Conservation (phyloP, 2,797 vertebrate genomes). For the Falco cherrug region DNA sequence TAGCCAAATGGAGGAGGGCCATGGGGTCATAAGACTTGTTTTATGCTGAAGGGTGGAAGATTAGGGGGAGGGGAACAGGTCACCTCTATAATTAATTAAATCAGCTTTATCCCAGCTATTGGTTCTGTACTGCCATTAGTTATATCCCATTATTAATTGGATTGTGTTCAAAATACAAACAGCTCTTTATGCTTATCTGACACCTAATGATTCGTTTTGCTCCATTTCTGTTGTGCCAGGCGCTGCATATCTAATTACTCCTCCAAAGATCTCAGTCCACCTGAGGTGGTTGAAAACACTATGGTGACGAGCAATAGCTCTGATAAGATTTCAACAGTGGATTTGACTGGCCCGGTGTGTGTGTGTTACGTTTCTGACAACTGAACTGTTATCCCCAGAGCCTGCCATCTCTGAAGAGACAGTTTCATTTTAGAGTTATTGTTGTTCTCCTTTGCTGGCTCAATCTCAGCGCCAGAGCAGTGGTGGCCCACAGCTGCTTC, state of each 20-base stretch:
- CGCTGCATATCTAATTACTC: neutral
- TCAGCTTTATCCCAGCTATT: neutral
- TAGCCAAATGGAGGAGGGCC: neutral
- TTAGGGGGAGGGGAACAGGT: neutral
- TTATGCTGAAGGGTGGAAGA: neutral
- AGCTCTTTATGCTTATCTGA: neutral
- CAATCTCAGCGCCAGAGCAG: neutral
- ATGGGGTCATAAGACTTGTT: neutral
- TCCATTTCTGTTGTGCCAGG: neutral
- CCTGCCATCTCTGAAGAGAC: neutral
- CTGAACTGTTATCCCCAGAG: neutral
- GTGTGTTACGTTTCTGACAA: conserved; percentile 20
- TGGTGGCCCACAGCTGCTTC: neutral
- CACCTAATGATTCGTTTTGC: neutral
- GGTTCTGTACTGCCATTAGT: neutral
- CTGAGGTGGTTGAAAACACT: neutral
- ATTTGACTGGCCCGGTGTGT: neutral
- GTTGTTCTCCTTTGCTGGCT: neutral
- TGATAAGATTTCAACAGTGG: neutral
- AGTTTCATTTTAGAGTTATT: neutral
- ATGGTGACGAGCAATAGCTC: neutral
- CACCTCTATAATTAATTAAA: neutral
- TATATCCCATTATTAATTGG: neutral
- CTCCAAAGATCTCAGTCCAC: neutral
- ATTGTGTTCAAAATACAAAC: neutral